Evolutionary conservation across 2,888 invertebrate genomes (phyloP), one percentile per base, ranked within the genome.

Genomic region (Meiosimyza decipiens): DNA sequence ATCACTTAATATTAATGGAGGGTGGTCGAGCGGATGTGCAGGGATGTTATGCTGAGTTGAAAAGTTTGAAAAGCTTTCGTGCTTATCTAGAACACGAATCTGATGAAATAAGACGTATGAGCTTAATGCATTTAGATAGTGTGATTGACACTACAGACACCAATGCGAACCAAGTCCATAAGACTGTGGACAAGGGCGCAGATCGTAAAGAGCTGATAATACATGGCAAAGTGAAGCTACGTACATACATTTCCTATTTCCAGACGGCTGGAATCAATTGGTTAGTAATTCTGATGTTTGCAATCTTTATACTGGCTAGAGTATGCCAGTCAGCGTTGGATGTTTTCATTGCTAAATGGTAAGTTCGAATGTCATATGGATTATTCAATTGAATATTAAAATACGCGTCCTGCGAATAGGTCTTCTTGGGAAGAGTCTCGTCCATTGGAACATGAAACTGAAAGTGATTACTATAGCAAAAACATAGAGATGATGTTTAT

Each of bases 321-420:
- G 85, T 86, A 0, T 85, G 90, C 0, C 91, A 92, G 6, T 92
- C 92, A n/a, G 89, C 89, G 0, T 89, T 91, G 16, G 95, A 95
- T 78, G 93, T 90, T 76, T 95, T 93, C 89, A 89, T 94, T 0
- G 92, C 93, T 78, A 91, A 89, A 81, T 94, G 94, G 94, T 91
- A 81, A 77, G 80, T 79, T 28, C 13, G n/a, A 18, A 22, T 12
- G 18, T 47, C 40, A 33, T 15, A 63, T n/a, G 47, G 11, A 11
- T 55, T 22, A 6, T 2, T 18, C 28, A 6, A 28, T 28, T 28
- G 28, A 28, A 28, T 4, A 16, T 2, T 59, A 59, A 16, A 16
- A 16, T 28, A 9, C 49, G 9, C 9, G 50, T 6, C 50, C 75
- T 4, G 2, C 28, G 28, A 77, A 28, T 51, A 87, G 87, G 87